These are phyloP conservation scores for Alloscopus bannaensis DNA, from an alignment of 2,888 invertebrate species.

Conservation along the genomic window DNA sequence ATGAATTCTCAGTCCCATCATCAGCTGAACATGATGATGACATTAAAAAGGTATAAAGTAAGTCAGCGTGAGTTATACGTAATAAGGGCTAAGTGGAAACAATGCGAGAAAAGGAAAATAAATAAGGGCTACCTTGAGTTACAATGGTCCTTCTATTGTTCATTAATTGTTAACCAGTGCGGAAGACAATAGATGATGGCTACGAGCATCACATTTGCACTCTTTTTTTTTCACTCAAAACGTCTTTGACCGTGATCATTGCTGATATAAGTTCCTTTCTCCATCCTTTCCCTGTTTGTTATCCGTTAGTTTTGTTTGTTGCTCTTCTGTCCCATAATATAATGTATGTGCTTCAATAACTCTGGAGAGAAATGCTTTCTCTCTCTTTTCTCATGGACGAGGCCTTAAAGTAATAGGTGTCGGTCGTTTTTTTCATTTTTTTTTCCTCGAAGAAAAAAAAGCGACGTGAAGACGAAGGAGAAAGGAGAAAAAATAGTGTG, in stretches of 20 bases:
- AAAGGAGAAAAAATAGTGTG: slow-evolving; percentile 34
- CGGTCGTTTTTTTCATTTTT: slow-evolving; percentile 31
- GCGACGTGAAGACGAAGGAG: not conserved
- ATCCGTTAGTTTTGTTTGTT: slow-evolving; percentile 1
- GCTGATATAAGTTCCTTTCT: too few species aligned
- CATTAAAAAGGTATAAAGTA: not conserved
- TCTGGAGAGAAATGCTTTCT: slow-evolving; percentile 11
- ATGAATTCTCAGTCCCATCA: slow-evolving; percentile 6
- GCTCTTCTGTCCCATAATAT: not conserved
- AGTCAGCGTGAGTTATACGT: not conserved
- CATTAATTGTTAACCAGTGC: slow-evolving; percentile 35
- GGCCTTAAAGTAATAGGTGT: slow-evolving; percentile 42
- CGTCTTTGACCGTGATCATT: not conserved
- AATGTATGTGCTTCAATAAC: slow-evolving; percentile 10
- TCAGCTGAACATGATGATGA: not conserved
- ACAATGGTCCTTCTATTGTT: slow-evolving; percentile 12
- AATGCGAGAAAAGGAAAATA: not conserved
- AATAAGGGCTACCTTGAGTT: slow-evolving; percentile 15
- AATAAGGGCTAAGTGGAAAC: too few species aligned
- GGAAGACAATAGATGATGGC: slow-evolving; percentile 24
- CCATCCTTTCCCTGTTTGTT: not conserved
- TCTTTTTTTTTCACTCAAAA: not conserved
- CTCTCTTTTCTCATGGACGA: slow-evolving; percentile 1
- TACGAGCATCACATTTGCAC: slow-evolving; percentile 1
- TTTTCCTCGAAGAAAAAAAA: slow-evolving; percentile 10